Conservation (phyloP, 2,797 vertebrate genomes). For the Hoplostethus mediterraneus region DNA sequence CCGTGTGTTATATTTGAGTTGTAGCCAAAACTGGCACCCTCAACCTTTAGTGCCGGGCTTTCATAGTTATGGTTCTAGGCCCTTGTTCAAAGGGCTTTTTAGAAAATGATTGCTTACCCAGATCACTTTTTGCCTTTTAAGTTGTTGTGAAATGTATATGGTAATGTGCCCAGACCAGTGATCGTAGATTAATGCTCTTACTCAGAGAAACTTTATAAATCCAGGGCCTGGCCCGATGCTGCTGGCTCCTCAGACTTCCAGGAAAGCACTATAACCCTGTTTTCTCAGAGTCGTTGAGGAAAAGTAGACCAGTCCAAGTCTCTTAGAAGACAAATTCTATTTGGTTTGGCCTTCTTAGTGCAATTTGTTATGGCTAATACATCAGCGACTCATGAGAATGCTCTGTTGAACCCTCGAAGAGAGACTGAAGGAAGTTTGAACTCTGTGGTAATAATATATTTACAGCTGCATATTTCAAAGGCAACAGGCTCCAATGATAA, state of each 20-base stretch:
- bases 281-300: constrained; percentile 74
- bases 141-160: constrained; percentile 62
- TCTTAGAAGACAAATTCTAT: constrained; percentile 67
- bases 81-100: constrained; percentile 54
- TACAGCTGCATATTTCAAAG: constrained; percentile 61
- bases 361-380: constrained; percentile 77
- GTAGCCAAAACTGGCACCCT: constrained; percentile 64
- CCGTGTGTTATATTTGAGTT: constrained; percentile 56
- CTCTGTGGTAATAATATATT: constrained; percentile 64
- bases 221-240: constrained; percentile 49
- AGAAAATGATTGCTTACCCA: constrained; percentile 53
- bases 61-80: constrained; percentile 61
- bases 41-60: constrained; percentile 41
- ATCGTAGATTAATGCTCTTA: constrained; percentile 57
- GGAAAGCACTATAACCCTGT: constrained; percentile 68
- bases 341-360: constrained; percentile 70
- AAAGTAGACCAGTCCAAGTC: constrained; percentile 60
- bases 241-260: constrained; percentile 67
- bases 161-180: constrained; percentile 51
- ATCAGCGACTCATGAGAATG: constrained; percentile 68
- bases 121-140: constrained; percentile 59
- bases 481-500: constrained; percentile 58
- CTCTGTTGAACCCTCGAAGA: constrained; percentile 59
- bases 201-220: constrained; percentile 63
- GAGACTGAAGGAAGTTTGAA: constrained; percentile 52